Percentiles rank a stretch among this genome's conserved stretches.
These are phyloP conservation scores for Gorsachius magnificus DNA, from an alignment of 2,797 vertebrate genomes.

Conservation along the genomic window DNA sequence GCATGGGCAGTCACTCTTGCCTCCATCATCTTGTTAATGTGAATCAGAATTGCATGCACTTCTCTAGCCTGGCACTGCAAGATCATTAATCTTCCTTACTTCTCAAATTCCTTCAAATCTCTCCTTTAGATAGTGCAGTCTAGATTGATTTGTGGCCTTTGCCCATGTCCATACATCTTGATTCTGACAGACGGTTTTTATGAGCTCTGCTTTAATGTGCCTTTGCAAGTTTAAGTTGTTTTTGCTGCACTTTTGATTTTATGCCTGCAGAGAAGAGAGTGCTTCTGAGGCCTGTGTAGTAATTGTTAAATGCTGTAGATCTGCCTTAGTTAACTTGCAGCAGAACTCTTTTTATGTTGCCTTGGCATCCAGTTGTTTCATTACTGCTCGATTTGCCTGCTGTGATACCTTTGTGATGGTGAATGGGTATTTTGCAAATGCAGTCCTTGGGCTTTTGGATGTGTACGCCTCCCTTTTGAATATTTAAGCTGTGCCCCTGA, in stretches of 20 bases:
- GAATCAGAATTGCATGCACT: not conserved
- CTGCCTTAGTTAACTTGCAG: not conserved
- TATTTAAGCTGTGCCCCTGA: not conserved
- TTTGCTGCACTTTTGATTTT: constrained; percentile 17
- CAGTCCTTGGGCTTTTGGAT: not conserved
- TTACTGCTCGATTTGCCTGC: not conserved
- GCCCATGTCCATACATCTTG: not conserved
- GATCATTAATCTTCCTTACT: constrained; percentile 5
- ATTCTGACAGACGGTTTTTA: constrained; percentile 20
- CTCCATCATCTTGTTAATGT: not conserved
- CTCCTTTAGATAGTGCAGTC: not conserved
- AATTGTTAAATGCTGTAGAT: not conserved
- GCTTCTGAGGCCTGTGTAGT: not conserved
- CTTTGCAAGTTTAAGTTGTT: constrained; percentile 29
- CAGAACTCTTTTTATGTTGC: not conserved
- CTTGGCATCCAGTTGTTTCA: not conserved
- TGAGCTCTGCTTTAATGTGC: constrained; percentile 27
- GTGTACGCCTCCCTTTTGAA: not conserved
- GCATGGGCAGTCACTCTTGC: not conserved
- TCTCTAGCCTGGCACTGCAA: not conserved
- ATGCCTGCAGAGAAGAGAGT: not conserved
- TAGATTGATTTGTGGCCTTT: constrained; percentile 44
- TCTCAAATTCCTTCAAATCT: not conserved
- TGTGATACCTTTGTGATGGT: not conserved
- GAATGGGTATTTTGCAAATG: not conserved